phyloP scores from a whole-genome alignment of 2,888 invertebrate species.

The Plusia festucae region DNA sequence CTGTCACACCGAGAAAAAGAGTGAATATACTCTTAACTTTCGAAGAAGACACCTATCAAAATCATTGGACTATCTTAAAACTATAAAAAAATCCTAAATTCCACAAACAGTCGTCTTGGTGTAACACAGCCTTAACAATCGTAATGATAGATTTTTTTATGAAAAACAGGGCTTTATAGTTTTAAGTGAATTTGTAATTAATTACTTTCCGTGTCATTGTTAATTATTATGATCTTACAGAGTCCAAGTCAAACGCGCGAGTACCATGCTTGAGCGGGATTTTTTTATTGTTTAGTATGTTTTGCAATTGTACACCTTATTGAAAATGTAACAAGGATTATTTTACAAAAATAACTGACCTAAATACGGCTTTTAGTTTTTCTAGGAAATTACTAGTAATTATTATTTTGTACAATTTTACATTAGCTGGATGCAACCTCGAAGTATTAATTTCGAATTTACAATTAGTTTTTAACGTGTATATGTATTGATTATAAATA shows the following conservation, averaged over 20 bases:
- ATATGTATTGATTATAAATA: conserved; percentile 70
- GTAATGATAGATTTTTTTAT: conserved; percentile 54
- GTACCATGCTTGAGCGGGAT: conserved; percentile 12
- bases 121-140: conserved; percentile 18
- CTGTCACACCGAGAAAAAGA: neutral
- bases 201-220: conserved; percentile 62
- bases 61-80: too few relatives aligned
- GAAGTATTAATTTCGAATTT: conserved; percentile 85
- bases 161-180: conserved; percentile 70
- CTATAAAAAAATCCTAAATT: too few relatives aligned
- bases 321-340: neutral
- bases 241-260: conserved; percentile 52
- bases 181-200: conserved; percentile 68
- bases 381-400: neutral
- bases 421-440: conserved; percentile 35
- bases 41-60: too few relatives aligned
- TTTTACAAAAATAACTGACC: neutral
- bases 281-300: conserved; percentile 6
- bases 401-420: neutral
- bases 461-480: conserved; percentile 79
- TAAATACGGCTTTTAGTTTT: neutral
- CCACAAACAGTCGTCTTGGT: too few relatives aligned
- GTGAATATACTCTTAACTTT: too few relatives aligned
- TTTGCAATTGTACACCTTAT: neutral
- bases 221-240: conserved; percentile 62